phyloP scores from a whole-genome alignment of 2,888 invertebrate genomes.

The Plebejus melissa region DNA sequence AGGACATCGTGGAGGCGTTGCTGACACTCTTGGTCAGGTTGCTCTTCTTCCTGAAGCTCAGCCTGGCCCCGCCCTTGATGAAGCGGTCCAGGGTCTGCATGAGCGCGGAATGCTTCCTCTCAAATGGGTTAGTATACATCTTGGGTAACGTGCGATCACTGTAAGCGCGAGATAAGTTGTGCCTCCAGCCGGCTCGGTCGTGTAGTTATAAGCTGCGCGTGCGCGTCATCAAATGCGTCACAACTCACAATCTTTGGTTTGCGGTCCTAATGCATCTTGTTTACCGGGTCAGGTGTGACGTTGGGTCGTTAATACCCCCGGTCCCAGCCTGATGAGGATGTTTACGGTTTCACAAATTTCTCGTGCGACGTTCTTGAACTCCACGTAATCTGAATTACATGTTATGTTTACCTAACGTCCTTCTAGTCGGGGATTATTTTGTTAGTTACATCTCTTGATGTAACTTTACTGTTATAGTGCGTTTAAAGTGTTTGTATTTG shows the following conservation, averaged over 20 bases:
- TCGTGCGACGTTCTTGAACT: background rate
- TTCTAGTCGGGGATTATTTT: background rate
- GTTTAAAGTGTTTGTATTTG: background rate
- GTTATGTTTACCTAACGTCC: background rate
- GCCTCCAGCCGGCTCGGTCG: conserved; percentile 45
- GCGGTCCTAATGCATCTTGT: conserved; percentile 26
- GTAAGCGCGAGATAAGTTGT: conserved; percentile 43
- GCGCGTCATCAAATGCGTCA: conserved; percentile 49
- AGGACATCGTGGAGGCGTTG: conserved; percentile 56
- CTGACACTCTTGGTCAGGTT: conserved; percentile 47
- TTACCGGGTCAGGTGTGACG: conserved; percentile 25
- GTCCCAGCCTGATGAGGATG: background rate
- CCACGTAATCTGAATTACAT: background rate
- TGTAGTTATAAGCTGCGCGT: conserved; percentile 46
- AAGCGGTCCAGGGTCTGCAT: conserved; percentile 82
- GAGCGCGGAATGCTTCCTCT: conserved; percentile 83
- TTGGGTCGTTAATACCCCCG: background rate
- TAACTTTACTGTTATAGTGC: background rate
- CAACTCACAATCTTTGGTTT: conserved; percentile 39
- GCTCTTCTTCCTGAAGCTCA: conserved; percentile 62
- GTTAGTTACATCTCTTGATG: no score
- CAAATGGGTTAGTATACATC: conserved; percentile 85
- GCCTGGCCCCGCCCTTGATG: conserved; percentile 70
- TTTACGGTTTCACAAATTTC: background rate
- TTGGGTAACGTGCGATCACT: conserved; percentile 50